Evolutionary conservation across 1,140 invertebrate species (phyloP), one percentile per base, ranked within the genome.

Genomic region (Homarus americanus): DNA sequence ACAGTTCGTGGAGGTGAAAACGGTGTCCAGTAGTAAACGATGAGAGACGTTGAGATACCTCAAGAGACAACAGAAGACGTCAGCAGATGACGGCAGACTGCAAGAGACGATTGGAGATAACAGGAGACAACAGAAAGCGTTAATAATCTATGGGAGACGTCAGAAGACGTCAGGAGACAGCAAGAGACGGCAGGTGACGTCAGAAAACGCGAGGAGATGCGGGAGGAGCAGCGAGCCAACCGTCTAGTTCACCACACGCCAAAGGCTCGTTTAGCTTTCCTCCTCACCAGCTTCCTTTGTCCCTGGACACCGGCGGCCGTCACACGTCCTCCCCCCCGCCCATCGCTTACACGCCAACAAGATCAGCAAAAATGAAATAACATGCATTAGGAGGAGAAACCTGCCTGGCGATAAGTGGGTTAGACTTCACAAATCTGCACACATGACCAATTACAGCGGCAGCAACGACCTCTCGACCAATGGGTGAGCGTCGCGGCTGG

Each of bases 381-480:
- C 58, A 72, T 41, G 53, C 53, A 85, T 73, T 75, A 49, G 40
- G 28, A 85, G 20, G 72, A 85, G 36, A 53, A 85, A 75, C n/a
- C 41, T 34, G 40, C n/a, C 28, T 24, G 38, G 83, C 58, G 83
- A 85, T 73, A 85, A 85, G 40, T 53, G 83, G 69, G 69, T 75
- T 75, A 53, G 36, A 85, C 83, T 85, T 85, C 40, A 85, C 83
- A 85, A 85, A 85, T 85, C 83, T 85, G 83, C 69, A 66, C 40
- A 53, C 41, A 73, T 73, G 83, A 85, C 66, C 83, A 85, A 85
- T 85, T 85, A 85, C 69, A 53, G 38, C 69, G n/a, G 28, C 32
- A n/a, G 17, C 24, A 44, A 85, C 40, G 40, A 44, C 32, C 24
- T 24, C 10, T 10, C 38, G n/a, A 28, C 83, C 83, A 85, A 85